Evolutionary conservation across 2,797 vertebrate genomes (phyloP), one percentile per base, ranked within the genome.

Genomic region (Coranthus polyacanthus): DNA sequence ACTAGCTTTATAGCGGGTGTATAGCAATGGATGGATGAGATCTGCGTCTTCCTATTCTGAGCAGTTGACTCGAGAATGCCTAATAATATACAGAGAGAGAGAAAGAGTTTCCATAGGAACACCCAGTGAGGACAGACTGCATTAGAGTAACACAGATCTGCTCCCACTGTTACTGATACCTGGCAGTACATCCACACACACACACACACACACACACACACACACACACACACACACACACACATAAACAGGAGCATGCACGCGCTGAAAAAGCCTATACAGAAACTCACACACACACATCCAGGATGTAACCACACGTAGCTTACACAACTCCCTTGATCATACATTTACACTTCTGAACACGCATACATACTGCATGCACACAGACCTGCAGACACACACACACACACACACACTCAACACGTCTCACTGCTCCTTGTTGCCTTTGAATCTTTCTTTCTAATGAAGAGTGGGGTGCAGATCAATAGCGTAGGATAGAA

Each of bases 21-120:
- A 70, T 77, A 42, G 56, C 78, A 69, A 78, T 50, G 79, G 70
- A 78, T 50, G 79, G 70, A 84, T 83, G 67, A 77, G 86, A 89
- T 86, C 79, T 79, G 79, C 74, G 71, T 89, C 79, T 81, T 82
- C 87, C 88, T 91, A 87, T 89, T 91, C 84, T 86, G 84, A 89
- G 88, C 82, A 17, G 79, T 86, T 79, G 83, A 91, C 86, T 89
- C 69, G 66, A 86, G 76, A 86, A 84, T 83, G 82, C 90, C 91
- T 92, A 92, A 93, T 91, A 90, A 93, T 93, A 91, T 80, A 89
- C 85, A 70, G 77, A 80, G 76, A 80, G 75, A 75, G 65, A 76
- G 74, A 82, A 73, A 79, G 88, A 88, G 92, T 93, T 93, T 92
- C 90, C 91, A 93, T 93, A 92, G 92, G 90, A 93, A 93, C 91